These are phyloP conservation scores for Progne subis DNA, from an alignment of 2,113 vertebrate species.

Conservation along the genomic window DNA sequence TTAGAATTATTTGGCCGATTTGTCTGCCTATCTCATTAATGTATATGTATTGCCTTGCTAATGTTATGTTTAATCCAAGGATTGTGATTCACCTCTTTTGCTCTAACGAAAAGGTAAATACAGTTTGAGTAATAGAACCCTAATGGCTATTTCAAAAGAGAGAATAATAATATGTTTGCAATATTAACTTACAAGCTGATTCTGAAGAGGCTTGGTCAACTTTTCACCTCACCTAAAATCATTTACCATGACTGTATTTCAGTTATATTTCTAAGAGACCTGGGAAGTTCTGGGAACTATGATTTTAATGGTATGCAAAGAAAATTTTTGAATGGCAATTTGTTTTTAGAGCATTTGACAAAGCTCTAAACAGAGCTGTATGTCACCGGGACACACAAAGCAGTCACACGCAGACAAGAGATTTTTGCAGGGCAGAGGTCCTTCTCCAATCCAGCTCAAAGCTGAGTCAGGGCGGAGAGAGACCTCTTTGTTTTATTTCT, in stretches of 20 bases:
- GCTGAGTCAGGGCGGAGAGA: too few relatives aligned
- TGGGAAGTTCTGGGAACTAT: not conserved
- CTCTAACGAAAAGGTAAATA: not conserved
- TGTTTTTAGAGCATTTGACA: not conserved
- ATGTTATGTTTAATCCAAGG: slow-evolving; percentile 6
- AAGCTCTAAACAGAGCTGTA: not conserved
- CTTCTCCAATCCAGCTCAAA: too few relatives aligned
- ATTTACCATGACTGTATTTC: not conserved
- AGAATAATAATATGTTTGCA: not conserved
- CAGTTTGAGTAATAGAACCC: not conserved
- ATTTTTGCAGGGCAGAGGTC: too few relatives aligned
- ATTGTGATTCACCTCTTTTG: not conserved
- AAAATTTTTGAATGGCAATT: not conserved
- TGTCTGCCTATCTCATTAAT: not conserved
- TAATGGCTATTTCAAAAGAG: not conserved
- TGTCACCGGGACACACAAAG: too few relatives aligned
- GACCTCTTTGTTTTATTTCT: too few relatives aligned
- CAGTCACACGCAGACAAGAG: too few relatives aligned
- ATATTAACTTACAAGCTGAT: not conserved
- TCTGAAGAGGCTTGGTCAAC: not conserved
- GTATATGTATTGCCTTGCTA: not conserved
- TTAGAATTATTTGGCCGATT: not conserved
- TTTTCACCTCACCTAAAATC: not conserved
- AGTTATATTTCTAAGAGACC: not conserved
- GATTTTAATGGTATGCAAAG: not conserved